Base-by-base conservation (phyloP, 1,140 invertebrate genomes). In the Mamestra configurata region DNA sequence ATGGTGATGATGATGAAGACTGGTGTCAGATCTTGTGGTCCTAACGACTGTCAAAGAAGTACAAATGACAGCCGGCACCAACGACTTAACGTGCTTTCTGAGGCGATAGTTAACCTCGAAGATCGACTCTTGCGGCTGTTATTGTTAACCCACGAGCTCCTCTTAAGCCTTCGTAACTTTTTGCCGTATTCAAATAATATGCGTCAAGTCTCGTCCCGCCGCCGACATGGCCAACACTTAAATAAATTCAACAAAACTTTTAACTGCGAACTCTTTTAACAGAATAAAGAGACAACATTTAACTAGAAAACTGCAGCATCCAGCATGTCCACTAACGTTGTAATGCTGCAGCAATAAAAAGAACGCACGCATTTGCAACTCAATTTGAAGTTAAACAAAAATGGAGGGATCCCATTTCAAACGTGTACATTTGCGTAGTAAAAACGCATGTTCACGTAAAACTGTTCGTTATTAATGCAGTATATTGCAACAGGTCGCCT, bases 401-500 rank as follows among this genome's bases (percentile, higher is more conserved):
- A 20, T 40, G 18, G n/a, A 11, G 35, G 11, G 18, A 66, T 66
- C 59, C 35, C 8, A 27, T 64, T 64, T 40, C 10, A 20, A 31
- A 24, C 8, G 35, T 7, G 22, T 13, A 13, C 53, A 55, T 49
- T 49, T n/a, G 15, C 40, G 40, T n/a, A 55, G 53, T 61, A 61
- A 61, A 61, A 61, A 35, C 57, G 18, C n/a, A 31, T 61, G 57
- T 61, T 61, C n/a, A 61, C 27, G 31, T 7, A 18, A 24, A 68
- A 68, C 18, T 46, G 20, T 46, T 68, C 37, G 40, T 11, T 68
- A n/a, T 46, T 37, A 68, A 68, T 68, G 64, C 40, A 68, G 11
- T 68, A 6, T n/a, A 68, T 11, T 46, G 64, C 64, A 68, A 68
- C 64, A 68, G 40, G 64, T 68, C n/a, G 64, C 20, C 11, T 5